Evolutionary conservation across 2,797 vertebrate species (phyloP).

Genomic region (Premnoplex brunnescens): DNA sequence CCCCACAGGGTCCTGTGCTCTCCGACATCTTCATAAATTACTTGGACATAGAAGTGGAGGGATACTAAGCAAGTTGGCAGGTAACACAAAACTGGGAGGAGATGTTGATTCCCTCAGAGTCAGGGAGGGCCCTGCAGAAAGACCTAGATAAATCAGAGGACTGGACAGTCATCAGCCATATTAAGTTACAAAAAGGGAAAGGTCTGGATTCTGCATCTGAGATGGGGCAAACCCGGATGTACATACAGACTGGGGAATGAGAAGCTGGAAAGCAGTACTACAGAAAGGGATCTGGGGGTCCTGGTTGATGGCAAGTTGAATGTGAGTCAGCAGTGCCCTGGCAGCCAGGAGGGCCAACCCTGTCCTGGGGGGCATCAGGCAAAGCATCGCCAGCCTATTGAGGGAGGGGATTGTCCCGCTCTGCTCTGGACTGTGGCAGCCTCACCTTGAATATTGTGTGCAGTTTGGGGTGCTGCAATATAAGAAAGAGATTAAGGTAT

Average conservation of each 20-base stretch:
- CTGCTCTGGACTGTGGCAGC: accelerated
- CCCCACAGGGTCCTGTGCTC: not conserved
- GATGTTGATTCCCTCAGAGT: not conserved
- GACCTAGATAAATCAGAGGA: not conserved
- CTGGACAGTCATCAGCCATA: not conserved
- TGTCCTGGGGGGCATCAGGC: not conserved
- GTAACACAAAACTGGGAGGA: not conserved
- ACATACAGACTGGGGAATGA: not conserved
- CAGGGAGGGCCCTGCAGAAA: not conserved
- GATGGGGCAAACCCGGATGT: too few relatives aligned
- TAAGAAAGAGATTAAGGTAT: not conserved
- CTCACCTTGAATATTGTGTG: accelerated
- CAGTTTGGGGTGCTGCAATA: not conserved
- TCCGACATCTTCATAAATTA: not conserved
- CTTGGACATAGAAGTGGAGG: not conserved
- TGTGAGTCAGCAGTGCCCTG: not conserved
- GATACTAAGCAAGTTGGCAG: not conserved
- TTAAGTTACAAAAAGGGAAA: not conserved
- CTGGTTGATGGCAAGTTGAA: not conserved
- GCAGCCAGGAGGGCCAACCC: not conserved
- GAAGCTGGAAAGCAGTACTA: too few relatives aligned
- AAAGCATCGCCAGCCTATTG: not conserved
- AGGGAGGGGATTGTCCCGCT: accelerated
- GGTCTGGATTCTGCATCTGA: not conserved
- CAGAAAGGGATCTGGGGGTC: not conserved